Conservation (phyloP, 1,140 invertebrate genomes). For the Papilio dardanus region DNA sequence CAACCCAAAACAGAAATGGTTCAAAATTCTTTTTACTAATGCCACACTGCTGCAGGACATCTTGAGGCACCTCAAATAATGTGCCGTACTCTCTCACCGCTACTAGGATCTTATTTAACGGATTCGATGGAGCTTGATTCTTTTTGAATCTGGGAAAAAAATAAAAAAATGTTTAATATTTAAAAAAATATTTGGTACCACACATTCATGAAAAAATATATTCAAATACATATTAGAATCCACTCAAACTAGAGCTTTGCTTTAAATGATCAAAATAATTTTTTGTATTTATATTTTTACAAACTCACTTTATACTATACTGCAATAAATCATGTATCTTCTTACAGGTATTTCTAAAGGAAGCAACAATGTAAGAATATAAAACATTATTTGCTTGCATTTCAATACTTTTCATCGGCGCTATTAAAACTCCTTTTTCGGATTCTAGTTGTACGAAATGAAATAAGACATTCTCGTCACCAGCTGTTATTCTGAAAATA, state of each 20-base stretch:
- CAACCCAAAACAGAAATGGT: constrained; percentile 81
- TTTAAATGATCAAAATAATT: no score
- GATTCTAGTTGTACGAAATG: constrained; percentile 87
- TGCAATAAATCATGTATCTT: constrained; percentile 87
- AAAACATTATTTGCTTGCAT: constrained; percentile 72
- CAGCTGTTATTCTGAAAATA: constrained; percentile 83
- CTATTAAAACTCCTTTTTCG: constrained; percentile 86
- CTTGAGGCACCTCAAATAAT: constrained; percentile 76
- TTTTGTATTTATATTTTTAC: no score
- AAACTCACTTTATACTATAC: constrained; percentile 85
- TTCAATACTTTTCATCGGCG: constrained; percentile 82
- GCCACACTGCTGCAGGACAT: constrained; percentile 60
- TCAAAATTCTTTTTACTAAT: constrained; percentile 69
- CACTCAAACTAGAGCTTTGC: no score
- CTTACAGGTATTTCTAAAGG: constrained; percentile 86
- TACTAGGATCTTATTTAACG: constrained; percentile 87
- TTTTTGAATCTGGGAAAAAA: constrained; percentile 73
- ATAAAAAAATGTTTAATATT: background rate
- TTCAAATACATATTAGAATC: no score
- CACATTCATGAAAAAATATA: no score
- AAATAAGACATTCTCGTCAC: constrained; percentile 86
- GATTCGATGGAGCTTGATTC: constrained; percentile 68
- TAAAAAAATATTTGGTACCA: constrained; percentile 29
- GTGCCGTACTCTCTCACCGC: constrained; percentile 90
- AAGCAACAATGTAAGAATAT: constrained; percentile 84